Conservation (phyloP, 2,797 vertebrate genomes). For the Xerus rutilus region DNA sequence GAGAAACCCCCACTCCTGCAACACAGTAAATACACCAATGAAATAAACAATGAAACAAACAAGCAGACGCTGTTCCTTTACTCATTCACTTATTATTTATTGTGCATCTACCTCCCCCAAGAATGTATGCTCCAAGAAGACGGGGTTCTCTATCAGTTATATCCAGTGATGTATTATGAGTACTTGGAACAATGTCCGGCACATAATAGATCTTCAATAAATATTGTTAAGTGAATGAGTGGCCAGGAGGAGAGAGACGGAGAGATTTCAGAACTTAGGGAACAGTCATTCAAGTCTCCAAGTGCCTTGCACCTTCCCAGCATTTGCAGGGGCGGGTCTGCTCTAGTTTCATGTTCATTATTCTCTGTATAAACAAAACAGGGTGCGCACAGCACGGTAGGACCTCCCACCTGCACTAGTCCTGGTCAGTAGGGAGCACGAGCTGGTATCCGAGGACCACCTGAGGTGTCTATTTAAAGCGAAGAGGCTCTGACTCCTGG, state of each 20-base stretch:
- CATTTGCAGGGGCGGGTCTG: not conserved
- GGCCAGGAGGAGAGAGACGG: not conserved
- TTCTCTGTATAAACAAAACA: not conserved
- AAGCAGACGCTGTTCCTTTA: too few relatives aligned
- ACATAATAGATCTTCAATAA: not conserved
- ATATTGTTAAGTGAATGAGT: not conserved
- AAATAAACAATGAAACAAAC: not conserved
- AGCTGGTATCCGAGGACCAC: not conserved
- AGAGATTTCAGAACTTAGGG: not conserved
- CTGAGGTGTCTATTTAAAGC: not conserved
- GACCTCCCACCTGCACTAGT: not conserved
- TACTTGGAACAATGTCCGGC: not conserved
- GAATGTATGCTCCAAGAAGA: constrained; percentile 56
- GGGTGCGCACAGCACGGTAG: not conserved
- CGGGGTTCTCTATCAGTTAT: not conserved
- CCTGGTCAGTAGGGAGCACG: not conserved
- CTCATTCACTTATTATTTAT: not conserved
- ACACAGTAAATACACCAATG: not conserved
- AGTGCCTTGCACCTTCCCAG: not conserved
- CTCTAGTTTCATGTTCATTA: not conserved
- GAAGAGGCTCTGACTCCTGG: constrained; percentile 53
- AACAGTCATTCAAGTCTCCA: not conserved
- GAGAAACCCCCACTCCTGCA: not conserved
- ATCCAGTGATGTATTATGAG: not conserved
- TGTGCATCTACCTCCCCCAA: not conserved